Conservation (phyloP, 1,140 invertebrate species). For the Heliconius hewitsoni region DNA sequence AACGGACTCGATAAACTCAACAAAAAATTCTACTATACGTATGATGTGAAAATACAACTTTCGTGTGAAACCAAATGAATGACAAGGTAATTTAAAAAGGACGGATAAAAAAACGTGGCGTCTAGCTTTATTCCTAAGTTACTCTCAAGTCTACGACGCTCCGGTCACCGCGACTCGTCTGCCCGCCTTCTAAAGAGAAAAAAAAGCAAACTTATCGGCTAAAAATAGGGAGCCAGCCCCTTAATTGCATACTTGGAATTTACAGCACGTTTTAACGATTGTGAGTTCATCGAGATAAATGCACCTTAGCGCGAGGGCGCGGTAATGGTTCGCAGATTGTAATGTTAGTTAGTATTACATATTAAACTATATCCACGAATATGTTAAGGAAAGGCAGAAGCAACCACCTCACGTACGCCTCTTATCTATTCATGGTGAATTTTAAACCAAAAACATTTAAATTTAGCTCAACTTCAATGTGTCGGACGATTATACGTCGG, state of each 20-base stretch:
- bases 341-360: conserved; percentile 56
- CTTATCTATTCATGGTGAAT: conserved; percentile 48
- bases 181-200: conserved; percentile 45
- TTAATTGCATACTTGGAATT: conserved; percentile 74
- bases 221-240: conserved; percentile 70
- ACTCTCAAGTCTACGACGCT: conserved; percentile 20
- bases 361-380: conserved; percentile 45
- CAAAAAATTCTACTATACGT: conserved; percentile 1
- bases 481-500: conserved; percentile 21
- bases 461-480: conserved; percentile 45
- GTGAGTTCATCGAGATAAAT: conserved; percentile 58
- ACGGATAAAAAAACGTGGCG: conserved; percentile 25
- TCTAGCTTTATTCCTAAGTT: conserved; percentile 31
- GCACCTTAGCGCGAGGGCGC: conserved; percentile 50
- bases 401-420: conserved; percentile 43
- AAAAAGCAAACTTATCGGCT: conserved; percentile 61
- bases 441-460: conserved; percentile 50
- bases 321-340: conserved; percentile 51
- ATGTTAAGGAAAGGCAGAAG: conserved; percentile 29
- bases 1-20: background rate
- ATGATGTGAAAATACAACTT: background rate
- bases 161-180: conserved; percentile 54
- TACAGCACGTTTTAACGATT: conserved; percentile 71
- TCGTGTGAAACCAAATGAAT: conserved; percentile 6
- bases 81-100: conserved; percentile 22